These are phyloP conservation scores for Vulpes ferrilata DNA, from an alignment of 2,113 vertebrate genomes.

Conservation along the genomic window DNA sequence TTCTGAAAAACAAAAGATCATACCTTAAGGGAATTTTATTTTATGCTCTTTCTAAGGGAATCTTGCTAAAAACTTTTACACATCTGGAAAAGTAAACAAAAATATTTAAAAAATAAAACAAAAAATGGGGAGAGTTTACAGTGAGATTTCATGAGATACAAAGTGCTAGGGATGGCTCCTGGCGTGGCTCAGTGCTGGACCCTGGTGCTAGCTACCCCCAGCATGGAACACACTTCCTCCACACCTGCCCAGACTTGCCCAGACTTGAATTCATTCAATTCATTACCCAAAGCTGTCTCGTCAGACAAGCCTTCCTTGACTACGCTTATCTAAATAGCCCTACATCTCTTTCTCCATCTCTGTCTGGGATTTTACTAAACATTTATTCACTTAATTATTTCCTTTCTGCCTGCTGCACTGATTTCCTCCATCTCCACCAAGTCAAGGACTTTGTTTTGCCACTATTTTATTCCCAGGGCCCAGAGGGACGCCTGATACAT, in stretches of 20 bases:
- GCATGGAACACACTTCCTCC: neutral
- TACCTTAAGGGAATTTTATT: neutral
- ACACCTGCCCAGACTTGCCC: neutral
- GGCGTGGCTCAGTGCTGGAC: rapidly evolving
- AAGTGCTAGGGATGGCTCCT: rapidly evolving
- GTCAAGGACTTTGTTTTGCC: neutral
- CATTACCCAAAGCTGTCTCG: neutral
- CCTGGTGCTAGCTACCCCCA: too few relatives aligned
- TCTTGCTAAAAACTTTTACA: neutral
- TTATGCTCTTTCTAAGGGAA: neutral
- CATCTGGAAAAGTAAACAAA: constrained; percentile 51
- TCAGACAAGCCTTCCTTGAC: neutral
- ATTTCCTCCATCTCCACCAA: neutral
- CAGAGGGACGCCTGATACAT: neutral
- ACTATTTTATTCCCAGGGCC: neutral
- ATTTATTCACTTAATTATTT: neutral
- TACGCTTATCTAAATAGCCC: neutral
- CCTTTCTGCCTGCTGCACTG: neutral
- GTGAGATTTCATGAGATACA: neutral
- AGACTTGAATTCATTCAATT: too few relatives aligned
- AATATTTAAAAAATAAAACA: neutral
- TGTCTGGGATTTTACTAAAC: neutral
- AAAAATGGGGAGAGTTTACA: neutral
- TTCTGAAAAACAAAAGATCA: neutral
- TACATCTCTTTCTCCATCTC: neutral